Evolutionary conservation across 2,888 invertebrate species (phyloP).

Genomic region (Baccha elongata): DNA sequence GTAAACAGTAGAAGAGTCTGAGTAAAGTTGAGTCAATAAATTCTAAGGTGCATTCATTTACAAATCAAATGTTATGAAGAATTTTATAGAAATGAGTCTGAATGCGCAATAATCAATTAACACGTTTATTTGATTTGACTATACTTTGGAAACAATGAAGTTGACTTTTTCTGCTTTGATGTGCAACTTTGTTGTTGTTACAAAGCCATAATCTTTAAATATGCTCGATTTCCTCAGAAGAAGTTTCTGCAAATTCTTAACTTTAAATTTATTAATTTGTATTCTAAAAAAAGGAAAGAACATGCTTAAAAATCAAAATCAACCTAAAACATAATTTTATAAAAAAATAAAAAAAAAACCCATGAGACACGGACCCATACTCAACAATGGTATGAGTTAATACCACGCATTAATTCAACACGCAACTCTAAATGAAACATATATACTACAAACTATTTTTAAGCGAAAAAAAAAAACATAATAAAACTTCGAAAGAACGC

Average conservation of each 20-base stretch:
- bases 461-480: neutral
- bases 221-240: too few species aligned
- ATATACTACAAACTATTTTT: neutral
- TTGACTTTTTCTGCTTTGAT: too few species aligned
- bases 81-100: neutral
- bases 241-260: too few species aligned
- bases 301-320: constrained; percentile 32
- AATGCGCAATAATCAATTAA: neutral
- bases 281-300: neutral
- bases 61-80: constrained; percentile 1
- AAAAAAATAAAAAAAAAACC: too few species aligned
- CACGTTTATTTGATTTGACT: neutral
- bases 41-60: neutral
- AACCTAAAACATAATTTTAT: too few species aligned
- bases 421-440: constrained; percentile 32
- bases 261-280: too few species aligned
- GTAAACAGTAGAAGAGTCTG: neutral
- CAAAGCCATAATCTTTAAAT: too few species aligned
- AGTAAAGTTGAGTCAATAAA: constrained; percentile 1
- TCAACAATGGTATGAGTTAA: constrained; percentile 13
- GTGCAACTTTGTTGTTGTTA: too few species aligned
- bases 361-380: constrained; percentile 15
- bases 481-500: constrained; percentile 17
- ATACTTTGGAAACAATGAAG: too few species aligned
- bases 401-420: constrained; percentile 49